Evolutionary conservation across 1,140 invertebrate genomes (phyloP).

Genomic region (Schlechtendalia chinensis): DNA sequence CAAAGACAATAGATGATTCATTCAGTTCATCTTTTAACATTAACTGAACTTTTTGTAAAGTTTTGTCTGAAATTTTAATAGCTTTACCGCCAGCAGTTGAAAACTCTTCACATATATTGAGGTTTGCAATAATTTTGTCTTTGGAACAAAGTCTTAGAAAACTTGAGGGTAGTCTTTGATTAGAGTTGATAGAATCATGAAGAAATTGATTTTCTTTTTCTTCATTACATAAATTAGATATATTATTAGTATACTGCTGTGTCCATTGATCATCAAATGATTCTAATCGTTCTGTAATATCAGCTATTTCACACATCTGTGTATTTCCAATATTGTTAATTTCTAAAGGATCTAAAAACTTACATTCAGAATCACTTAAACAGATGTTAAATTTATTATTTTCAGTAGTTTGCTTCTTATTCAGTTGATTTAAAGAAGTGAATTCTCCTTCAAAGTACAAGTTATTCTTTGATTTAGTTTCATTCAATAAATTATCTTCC

Average conservation of each 20-base stretch:
- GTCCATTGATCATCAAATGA: conserved; percentile 44
- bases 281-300: conserved; percentile 42
- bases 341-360: not conserved
- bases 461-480: conserved; percentile 22
- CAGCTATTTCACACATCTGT: conserved; percentile 48
- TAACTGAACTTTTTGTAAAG: conserved; percentile 8
- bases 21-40: not conserved
- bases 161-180: not conserved
- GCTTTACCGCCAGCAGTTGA: not conserved
- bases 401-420: conserved; percentile 1
- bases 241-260: conserved; percentile 8
- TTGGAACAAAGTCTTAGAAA: not conserved
- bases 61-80: not conserved
- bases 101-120: not conserved
- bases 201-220: not conserved
- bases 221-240: not conserved
- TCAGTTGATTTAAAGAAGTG: conserved; percentile 17
- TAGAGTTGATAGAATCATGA: not conserved
- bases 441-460: conserved; percentile 8
- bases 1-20: not conserved
- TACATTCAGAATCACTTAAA: not conserved
- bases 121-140: not conserved
- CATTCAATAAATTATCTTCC: conserved; percentile 31
- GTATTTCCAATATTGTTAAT: conserved; percentile 30
- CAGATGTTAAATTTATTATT: not conserved